phyloP scores from a whole-genome alignment of 2,888 invertebrate species.

The Diploptera punctata region DNA sequence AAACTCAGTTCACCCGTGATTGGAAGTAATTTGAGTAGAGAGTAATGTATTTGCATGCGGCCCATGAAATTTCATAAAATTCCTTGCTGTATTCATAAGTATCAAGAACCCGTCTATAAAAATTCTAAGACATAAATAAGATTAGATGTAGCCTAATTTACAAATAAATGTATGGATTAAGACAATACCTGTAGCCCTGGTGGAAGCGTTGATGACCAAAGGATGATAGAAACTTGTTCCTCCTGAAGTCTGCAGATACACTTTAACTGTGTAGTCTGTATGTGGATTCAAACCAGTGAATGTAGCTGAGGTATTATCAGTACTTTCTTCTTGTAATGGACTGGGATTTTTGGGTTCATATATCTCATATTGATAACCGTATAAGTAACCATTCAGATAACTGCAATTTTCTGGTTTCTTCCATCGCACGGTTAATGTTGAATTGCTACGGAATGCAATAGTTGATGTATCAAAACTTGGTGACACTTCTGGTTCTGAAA shows the following conservation, averaged over 20 bases:
- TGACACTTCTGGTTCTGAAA: not conserved
- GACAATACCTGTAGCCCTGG: constrained; percentile 27
- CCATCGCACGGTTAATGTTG: constrained; percentile 30
- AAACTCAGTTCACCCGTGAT: no score
- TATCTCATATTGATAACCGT: constrained; percentile 29
- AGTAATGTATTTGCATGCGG: no score
- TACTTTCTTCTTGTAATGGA: not conserved
- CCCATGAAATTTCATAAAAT: no score
- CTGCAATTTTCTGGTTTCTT: constrained; percentile 7
- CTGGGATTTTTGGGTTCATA: not conserved
- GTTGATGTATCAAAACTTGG: not conserved
- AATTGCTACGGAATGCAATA: not conserved
- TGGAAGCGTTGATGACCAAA: constrained; percentile 5
- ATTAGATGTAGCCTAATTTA: no score
- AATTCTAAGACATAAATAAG: no score
- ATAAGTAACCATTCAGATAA: constrained; percentile 11
- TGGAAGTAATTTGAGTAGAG: no score
- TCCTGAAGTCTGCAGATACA: constrained; percentile 9
- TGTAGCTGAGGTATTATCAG: not conserved
- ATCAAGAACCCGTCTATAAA: no score
- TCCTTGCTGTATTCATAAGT: no score
- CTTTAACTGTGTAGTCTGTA: constrained; percentile 30
- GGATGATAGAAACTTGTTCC: constrained; percentile 2
- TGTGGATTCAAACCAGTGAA: constrained; percentile 25
- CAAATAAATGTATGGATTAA: no score